Conservation (phyloP, 2,888 invertebrate species). For the Calliopum simillimum region DNA sequence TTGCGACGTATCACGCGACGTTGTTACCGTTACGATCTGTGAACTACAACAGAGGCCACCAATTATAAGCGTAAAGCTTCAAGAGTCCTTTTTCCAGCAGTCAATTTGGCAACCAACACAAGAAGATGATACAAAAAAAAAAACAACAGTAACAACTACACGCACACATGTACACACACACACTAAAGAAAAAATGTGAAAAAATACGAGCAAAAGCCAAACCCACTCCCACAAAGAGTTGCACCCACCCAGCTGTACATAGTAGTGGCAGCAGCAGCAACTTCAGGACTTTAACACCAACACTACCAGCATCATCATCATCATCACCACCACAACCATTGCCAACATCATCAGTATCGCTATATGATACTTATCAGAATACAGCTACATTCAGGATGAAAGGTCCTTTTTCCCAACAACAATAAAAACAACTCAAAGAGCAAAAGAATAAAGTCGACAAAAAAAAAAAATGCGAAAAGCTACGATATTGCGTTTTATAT, state of each 20-base stretch:
- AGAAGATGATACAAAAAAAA: constrained; percentile 29
- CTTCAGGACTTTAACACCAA: neutral
- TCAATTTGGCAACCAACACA: constrained; percentile 56
- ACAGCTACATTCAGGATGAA: constrained; percentile 31
- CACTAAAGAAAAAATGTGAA: constrained; percentile 32
- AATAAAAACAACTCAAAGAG: constrained; percentile 5
- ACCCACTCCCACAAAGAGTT: constrained; percentile 48
- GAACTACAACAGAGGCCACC: constrained; percentile 61
- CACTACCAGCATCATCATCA: constrained; percentile 6
- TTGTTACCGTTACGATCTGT: constrained; percentile 61
- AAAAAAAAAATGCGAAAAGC: constrained; percentile 58
- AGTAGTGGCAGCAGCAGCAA: neutral
- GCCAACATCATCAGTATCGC: constrained; percentile 26
- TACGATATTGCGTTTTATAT: constrained; percentile 53
- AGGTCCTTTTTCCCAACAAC: constrained; percentile 19
- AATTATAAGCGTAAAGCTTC: constrained; percentile 63
- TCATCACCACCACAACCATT: constrained; percentile 37
- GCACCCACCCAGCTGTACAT: constrained; percentile 40
- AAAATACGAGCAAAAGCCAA: constrained; percentile 57
- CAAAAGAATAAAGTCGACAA: constrained; percentile 42
- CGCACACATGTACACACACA: constrained; percentile 9
- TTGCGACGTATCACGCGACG: constrained; percentile 50
- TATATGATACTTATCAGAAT: neutral
- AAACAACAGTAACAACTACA: constrained; percentile 10
- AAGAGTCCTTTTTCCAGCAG: constrained; percentile 60